Conservation (phyloP, 2,113 vertebrate species). For the Vombatus ursinus region DNA sequence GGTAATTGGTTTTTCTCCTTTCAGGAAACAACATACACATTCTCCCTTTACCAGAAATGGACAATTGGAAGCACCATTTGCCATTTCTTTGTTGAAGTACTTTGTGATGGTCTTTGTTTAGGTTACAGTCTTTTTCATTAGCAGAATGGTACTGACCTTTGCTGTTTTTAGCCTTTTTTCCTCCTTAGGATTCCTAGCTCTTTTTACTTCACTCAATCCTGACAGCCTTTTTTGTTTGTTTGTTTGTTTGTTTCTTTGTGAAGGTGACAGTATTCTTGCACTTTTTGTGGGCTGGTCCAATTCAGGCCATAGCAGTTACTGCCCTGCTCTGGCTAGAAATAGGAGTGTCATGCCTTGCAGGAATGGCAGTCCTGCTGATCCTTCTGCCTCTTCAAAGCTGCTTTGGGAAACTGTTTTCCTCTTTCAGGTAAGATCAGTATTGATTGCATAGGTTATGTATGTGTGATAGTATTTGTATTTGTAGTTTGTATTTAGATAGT, state of each 20-base stretch:
- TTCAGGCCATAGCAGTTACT: conserved; percentile 90
- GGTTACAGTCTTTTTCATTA: not conserved
- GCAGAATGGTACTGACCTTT: not conserved
- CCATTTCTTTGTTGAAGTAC: not conserved
- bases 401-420: conserved; percentile 93
- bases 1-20: not conserved
- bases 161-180: not conserved
- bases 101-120: not conserved
- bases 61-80: not conserved
- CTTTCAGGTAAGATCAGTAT: conserved; percentile 87
- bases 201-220: not conserved
- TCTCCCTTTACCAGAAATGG: not conserved
- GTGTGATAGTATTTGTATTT: not conserved
- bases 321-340: conserved; percentile 94
- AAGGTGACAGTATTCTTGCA: conserved; percentile 96
- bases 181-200: rapidly evolving
- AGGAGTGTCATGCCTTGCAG: conserved; percentile 93
- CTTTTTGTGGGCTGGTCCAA: conserved; percentile 94
- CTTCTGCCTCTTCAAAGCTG: conserved; percentile 93
- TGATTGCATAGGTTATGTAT: too few relatives aligned
- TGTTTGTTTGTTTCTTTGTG: conserved; percentile 40
- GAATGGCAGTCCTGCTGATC: conserved; percentile 92
- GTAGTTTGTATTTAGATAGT: too few relatives aligned
- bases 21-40: not conserved
- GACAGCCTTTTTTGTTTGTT: conserved; percentile 22